These are phyloP conservation scores for Zhuqinia jingwanae DNA, from an alignment of 2,888 invertebrate species.

Conservation along the genomic window DNA sequence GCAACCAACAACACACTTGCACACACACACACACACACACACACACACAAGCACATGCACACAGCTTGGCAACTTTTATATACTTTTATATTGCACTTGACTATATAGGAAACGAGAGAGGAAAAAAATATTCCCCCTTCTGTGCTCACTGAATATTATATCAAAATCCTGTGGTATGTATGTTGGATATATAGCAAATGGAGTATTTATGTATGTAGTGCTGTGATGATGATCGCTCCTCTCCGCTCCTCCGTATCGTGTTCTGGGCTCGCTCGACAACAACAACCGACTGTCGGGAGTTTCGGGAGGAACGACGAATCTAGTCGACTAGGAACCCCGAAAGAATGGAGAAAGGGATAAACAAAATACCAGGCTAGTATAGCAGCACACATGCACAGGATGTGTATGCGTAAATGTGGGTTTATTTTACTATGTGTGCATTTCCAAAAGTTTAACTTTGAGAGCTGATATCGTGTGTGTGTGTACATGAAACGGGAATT, in stretches of 20 bases:
- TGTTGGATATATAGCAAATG: neutral
- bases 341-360: neutral
- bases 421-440: neutral
- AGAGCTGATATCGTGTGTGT: neutral
- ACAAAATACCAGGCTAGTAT: constrained; percentile 12
- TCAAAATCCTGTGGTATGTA: too few species aligned
- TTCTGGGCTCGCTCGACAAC: constrained; percentile 69
- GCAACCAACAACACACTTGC: neutral
- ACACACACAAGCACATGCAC: neutral
- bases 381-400: too few species aligned
- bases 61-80: too few species aligned
- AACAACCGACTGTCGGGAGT: constrained; percentile 72
- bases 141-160: too few species aligned
- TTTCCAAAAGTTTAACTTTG: neutral
- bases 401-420: too few species aligned
- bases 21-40: neutral
- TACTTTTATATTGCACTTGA: too few species aligned
- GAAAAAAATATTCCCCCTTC: too few species aligned
- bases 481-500: neutral
- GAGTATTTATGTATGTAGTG: constrained; percentile 53
- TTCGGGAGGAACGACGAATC: constrained; percentile 70
- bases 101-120: too few species aligned
- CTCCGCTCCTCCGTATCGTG: constrained; percentile 62
- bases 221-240: constrained; percentile 51
- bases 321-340: constrained; percentile 65